Conservation (phyloP, 2,797 vertebrate species). For the Chaenodraco wilsoni region DNA sequence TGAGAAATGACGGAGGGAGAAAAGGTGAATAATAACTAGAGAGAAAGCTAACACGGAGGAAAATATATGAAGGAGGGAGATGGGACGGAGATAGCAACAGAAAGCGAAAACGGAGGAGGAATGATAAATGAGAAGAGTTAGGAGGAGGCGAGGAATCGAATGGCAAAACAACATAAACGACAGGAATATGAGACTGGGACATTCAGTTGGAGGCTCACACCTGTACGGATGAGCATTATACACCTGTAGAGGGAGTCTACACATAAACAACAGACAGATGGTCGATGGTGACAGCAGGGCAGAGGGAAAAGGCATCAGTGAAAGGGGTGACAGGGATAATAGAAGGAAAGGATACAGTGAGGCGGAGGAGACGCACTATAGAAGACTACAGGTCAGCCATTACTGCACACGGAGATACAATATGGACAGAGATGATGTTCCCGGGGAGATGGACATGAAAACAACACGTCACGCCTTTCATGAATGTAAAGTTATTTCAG, state of each 20-base stretch:
- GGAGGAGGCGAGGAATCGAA: slow-evolving; percentile 34
- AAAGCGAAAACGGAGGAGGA: slow-evolving; percentile 38
- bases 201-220: slow-evolving; percentile 43
- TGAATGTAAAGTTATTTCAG: neutral
- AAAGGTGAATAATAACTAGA: slow-evolving; percentile 53
- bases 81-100: slow-evolving; percentile 24
- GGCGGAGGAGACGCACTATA: neutral
- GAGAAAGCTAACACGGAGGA: slow-evolving; percentile 30
- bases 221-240: slow-evolving; percentile 7
- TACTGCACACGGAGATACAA: slow-evolving; percentile 30
- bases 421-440: neutral
- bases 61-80: slow-evolving; percentile 38
- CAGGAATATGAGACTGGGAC: slow-evolving; percentile 23
- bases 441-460: neutral
- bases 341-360: neutral
- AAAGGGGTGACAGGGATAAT: slow-evolving; percentile 27
- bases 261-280: slow-evolving; percentile 27
- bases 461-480: slow-evolving; percentile 13
- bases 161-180: slow-evolving; percentile 50
- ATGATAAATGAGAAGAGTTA: slow-evolving; percentile 55
- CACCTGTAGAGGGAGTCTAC: slow-evolving; percentile 17
- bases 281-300: slow-evolving; percentile 43
- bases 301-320: slow-evolving; percentile 25
- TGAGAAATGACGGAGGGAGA: slow-evolving; percentile 45
- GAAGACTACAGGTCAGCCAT: slow-evolving; percentile 12